Evolutionary conservation across 2,797 vertebrate genomes (phyloP), one percentile per base, ranked within the genome.

Genomic region (Pangasius larnaudii): DNA sequence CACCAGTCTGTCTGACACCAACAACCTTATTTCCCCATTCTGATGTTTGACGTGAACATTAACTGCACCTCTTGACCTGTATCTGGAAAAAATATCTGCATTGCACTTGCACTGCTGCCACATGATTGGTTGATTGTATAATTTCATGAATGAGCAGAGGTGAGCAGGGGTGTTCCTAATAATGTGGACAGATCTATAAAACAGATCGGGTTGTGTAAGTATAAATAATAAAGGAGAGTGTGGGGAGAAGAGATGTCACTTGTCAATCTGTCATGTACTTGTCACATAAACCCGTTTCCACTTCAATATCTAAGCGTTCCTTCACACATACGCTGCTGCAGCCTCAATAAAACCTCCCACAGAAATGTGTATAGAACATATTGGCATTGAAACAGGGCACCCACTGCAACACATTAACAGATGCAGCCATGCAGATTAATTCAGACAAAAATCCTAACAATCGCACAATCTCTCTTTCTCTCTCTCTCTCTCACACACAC

Each of bases 361-460:
- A 87, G 46, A 59, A 86, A 42, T 36, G 59, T 77, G 69, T 85
- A n/a, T 58, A 79, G 79, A 74, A 67, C 67, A 58, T 63, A 84
- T 51, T 72, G 82, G 86, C 63, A 87, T 84, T 84, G 74, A 85
- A 89, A 90, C 86, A 78, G 78, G 65, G 85, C 89, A 84, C 53
- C 85, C 81, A 85, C 85, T 83, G 87, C 87, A 90, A 88, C 89
- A 88, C 88, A 90, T 90, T 90, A 91, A 51, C 88, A 85, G 90
- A 85, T 89, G 87, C 92, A 93, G 93, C 86, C 90, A 85, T 83
- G 61, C 88, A 88, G 88, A 90, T 89, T 77, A 88, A 85, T 59
- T n/a, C 89, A 86, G 89, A 83, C 88, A 82, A 91, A 77, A 93
- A 63, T 90, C 91, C 79, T 78, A 82, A 79, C 83, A 89, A n/a